These are phyloP conservation scores for Notocelia uddmanniana DNA, from an alignment of 2,888 invertebrate genomes.

Conservation along the genomic window DNA sequence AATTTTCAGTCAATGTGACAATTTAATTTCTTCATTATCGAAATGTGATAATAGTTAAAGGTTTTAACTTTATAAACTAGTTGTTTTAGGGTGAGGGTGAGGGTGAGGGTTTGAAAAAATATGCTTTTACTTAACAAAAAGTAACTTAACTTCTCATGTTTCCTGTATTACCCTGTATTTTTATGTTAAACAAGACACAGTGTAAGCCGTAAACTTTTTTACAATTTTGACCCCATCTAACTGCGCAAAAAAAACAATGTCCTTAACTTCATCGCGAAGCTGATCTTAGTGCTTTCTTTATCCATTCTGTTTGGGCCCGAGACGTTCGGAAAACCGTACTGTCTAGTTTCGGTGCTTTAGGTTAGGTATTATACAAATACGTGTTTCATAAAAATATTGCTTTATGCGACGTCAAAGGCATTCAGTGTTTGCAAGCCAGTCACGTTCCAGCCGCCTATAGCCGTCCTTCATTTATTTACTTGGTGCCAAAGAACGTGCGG, in stretches of 20 bases:
- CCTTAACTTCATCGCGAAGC: neutral
- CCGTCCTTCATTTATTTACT: constrained; percentile 64
- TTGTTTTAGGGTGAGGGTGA: too few relatives aligned
- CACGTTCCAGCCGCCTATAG: constrained; percentile 62
- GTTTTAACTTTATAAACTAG: too few relatives aligned
- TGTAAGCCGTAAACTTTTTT: neutral
- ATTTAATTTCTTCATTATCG: too few relatives aligned
- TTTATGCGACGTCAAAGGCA: constrained; percentile 61
- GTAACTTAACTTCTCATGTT: too few relatives aligned
- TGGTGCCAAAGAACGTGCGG: constrained; percentile 54
- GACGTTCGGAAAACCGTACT: neutral
- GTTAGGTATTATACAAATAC: constrained; percentile 38
- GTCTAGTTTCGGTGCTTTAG: constrained; percentile 19
- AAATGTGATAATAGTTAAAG: too few relatives aligned
- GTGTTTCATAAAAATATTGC: constrained; percentile 42
- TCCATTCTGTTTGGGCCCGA: neutral
- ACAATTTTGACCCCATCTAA: neutral
- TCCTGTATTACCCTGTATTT: too few relatives aligned
- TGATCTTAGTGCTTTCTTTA: neutral
- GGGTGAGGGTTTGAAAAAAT: too few relatives aligned
- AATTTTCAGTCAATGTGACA: too few relatives aligned
- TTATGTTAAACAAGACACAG: neutral
- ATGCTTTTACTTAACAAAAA: too few relatives aligned
- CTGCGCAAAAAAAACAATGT: neutral
- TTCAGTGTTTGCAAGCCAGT: constrained; percentile 58